Base-by-base conservation (phyloP, 2,888 invertebrate genomes). In the Metalampra italica region DNA sequence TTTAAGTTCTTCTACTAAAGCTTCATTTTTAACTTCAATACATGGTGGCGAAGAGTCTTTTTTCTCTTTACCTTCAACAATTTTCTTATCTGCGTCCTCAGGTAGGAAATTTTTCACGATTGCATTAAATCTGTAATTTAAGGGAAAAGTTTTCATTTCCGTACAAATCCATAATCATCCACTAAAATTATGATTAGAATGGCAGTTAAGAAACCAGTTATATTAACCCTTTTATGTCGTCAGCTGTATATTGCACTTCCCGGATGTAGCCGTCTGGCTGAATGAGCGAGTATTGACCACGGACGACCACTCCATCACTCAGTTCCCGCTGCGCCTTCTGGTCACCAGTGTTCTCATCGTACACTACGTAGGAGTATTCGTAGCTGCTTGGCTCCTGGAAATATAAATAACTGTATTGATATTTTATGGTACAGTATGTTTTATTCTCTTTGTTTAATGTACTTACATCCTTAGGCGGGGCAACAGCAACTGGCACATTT, bases 271-370 rank as follows among this genome's bases (percentile, higher is more conserved):
- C 91, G 59, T 91, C 90, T 7, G 91, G 90, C 68, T 91, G 91
- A 30, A 90, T 69, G 46, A 91, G 78, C 1, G 90, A 83, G 68
- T 91, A 91, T 52, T 87, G 82, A 37, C 91, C 91, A 46, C 85
- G 87, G 12, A 91, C 91, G 29, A 84, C 80, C 50, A 84, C 81
- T 7, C 91, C 91, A 60, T 91, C 90, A 52, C 91, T 88, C 12
- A 78, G 68, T 62, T 91, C 91, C 47, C 82, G 83, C 68, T 90
- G 90, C 13, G 81, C 72, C 60, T 91, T 90, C 52, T 85, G 82
- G 57, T 91, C 91, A 29, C 91, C 91, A 14, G 91, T 91, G 51
- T 80, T 74, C 47, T 87, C 85, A 56, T 91, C 91, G 55, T 88
- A 83, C 1, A 91, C 90, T 32, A 88, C 80, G 58, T 91, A 91